Evolutionary conservation across 2,113 vertebrate genomes (phyloP), one percentile per base, ranked within the genome.

Genomic region (Riparia riparia): DNA sequence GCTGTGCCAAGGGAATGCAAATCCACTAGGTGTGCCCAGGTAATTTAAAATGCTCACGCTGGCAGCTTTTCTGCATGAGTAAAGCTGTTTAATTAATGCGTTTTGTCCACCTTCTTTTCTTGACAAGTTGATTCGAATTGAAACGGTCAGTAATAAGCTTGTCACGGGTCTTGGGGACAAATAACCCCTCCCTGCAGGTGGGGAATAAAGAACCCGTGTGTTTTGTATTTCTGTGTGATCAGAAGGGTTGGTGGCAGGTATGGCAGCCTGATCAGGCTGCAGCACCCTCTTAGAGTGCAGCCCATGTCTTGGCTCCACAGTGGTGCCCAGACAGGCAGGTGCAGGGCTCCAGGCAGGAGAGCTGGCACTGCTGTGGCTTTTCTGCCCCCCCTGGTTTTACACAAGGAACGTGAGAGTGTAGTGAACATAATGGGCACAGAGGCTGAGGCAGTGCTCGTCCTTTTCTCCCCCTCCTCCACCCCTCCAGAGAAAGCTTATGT

Each of bases 1-100:
- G 98, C 98, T 98, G 98, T 98, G 98, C 98, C 89, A 98, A 98
- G 98, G 98, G 98, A 99, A 99, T 99, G 98, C 98, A 98, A 98
- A 98, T 99, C 96, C 92, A 39, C 98, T 98, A 99, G 99, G 99
- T 99, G 99, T 98, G 98, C 98, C 98, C 98, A 98, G 99, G 98
- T 98, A 98, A 99, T 98, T 99, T 98, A 98, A 98, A 98, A 98
- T 97, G 98, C 97, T 98, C 98, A 98, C 19, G 98, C 98, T 99
- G 98, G 98, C 98, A 98, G 98, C 98, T 98, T 99, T 99, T 99
- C 98, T 99, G 98, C 97, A 97, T 98, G 98, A 98, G 97, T 98
- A 98, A 98, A 98, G 98, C 98, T 98, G 92, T 97, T 98, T 97
- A 98, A 98, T 98, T 98, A 98, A 98, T 99, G 98, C 97, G 87